Evolutionary conservation across 1,140 invertebrate species (phyloP).

Genomic region (Gerris buenoi): DNA sequence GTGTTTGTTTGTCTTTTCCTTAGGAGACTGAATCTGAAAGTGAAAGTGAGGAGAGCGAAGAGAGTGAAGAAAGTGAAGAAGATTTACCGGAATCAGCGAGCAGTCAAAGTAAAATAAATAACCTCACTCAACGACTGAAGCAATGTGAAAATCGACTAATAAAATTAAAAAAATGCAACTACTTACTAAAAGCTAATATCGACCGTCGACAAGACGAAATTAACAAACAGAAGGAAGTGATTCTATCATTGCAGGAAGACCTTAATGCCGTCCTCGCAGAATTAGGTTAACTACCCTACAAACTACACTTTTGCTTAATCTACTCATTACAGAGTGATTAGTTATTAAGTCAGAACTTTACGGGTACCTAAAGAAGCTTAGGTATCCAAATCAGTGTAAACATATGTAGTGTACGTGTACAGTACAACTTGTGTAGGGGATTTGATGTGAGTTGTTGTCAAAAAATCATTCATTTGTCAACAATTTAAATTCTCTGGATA

Average conservation of each 20-base stretch:
- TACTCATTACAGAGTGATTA: too few relatives aligned
- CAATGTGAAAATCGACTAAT: slow-evolving; percentile 47
- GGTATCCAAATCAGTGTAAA: too few relatives aligned
- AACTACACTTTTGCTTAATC: too few relatives aligned
- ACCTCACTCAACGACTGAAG: slow-evolving; percentile 41
- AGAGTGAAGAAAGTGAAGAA: slow-evolving; percentile 38
- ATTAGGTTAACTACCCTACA: slow-evolving; percentile 40
- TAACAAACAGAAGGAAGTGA: slow-evolving; percentile 61
- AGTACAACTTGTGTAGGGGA: too few relatives aligned
- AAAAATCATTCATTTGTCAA: too few relatives aligned
- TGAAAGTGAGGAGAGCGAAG: slow-evolving; percentile 22
- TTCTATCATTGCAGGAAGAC: slow-evolving; percentile 57
- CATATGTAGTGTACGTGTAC: too few relatives aligned
- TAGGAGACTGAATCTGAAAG: slow-evolving; percentile 39
- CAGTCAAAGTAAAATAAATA: slow-evolving; percentile 44
- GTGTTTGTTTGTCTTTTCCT: not conserved
- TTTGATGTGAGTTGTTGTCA: too few relatives aligned
- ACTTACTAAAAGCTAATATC: slow-evolving; percentile 66
- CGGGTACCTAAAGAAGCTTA: too few relatives aligned
- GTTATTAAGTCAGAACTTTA: too few relatives aligned
- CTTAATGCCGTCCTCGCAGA: slow-evolving; percentile 63
- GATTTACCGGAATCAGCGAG: slow-evolving; percentile 45
- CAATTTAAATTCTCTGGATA: too few relatives aligned
- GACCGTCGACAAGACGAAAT: slow-evolving; percentile 71
- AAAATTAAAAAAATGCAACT: slow-evolving; percentile 70